A percentile compares a stretch with the other conserved stretches of the same genome.
phyloP scores from a whole-genome alignment of 2,113 vertebrate genomes.

The Zapornia atra region DNA sequence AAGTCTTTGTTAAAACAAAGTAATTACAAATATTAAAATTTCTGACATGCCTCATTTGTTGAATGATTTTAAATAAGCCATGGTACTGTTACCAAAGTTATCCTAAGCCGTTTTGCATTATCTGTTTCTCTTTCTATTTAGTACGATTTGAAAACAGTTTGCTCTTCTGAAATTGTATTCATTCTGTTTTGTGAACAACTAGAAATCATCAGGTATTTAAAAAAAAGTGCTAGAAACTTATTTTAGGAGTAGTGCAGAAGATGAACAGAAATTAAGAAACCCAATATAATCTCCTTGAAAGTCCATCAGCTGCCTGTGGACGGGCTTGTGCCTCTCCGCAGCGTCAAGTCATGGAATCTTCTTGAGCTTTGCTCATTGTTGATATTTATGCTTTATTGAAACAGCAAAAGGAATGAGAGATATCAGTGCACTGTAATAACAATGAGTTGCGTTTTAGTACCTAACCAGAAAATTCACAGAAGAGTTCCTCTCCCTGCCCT shows the following conservation, averaged over 20 bases:
- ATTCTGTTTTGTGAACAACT: neutral
- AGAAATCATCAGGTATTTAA: neutral
- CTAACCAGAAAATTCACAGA: neutral
- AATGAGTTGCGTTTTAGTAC: neutral
- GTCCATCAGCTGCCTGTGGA: neutral
- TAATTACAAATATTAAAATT: neutral
- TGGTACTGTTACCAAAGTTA: neutral
- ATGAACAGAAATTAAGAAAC: neutral
- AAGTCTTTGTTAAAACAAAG: constrained; percentile 69
- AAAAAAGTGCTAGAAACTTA: neutral
- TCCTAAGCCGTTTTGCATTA: neutral
- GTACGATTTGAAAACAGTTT: neutral
- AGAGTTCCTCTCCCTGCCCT: neutral
- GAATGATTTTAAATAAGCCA: neutral
- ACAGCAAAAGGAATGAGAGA: neutral
- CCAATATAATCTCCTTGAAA: neutral
- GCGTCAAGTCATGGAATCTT: neutral
- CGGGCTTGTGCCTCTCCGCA: neutral
- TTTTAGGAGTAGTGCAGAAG: neutral
- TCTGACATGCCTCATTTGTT: neutral
- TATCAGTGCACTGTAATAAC: neutral
- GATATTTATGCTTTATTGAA: neutral
- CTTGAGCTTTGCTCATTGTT: neutral
- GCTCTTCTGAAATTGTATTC: neutral
- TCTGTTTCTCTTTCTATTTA: neutral